A percentile compares a stretch with the other conserved stretches of the same genome.
Conservation (phyloP, 1,140 invertebrate genomes). For the Drosophila neocordata region DNA sequence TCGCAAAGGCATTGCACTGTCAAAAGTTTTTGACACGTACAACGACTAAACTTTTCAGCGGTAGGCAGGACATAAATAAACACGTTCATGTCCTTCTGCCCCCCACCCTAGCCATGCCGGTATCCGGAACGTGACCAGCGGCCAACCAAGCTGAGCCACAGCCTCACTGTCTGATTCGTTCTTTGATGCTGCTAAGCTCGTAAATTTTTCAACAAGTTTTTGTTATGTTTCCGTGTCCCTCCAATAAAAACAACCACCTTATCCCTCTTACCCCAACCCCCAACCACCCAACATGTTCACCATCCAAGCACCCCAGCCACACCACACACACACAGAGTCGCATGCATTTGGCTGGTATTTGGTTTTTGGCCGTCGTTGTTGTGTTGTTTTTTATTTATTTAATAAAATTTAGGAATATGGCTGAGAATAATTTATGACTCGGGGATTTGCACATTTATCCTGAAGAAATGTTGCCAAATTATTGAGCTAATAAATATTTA, state of each 20-base stretch:
- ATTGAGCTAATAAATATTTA: slow-evolving; percentile 69
- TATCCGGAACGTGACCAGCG: slow-evolving; percentile 54
- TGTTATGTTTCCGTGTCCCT: slow-evolving; percentile 62
- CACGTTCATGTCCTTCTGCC: slow-evolving; percentile 43
- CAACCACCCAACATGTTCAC: neutral
- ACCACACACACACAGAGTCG: neutral
- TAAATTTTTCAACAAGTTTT: slow-evolving; percentile 72
- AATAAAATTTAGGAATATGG: slow-evolving; percentile 55
- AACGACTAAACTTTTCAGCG: slow-evolving; percentile 64
- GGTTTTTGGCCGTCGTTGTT: slow-evolving; percentile 27
- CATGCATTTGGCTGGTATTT: slow-evolving; percentile 11
- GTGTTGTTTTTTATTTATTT: slow-evolving; percentile 57
- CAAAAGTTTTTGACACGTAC: slow-evolving; percentile 69
- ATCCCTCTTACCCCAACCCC: neutral
- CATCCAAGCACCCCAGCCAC: neutral
- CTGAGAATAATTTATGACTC: slow-evolving; percentile 58
- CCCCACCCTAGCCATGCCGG: neutral
- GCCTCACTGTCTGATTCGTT: slow-evolving; percentile 51
- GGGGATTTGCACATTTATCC: slow-evolving; percentile 61
- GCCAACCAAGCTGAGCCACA: slow-evolving; percentile 26
- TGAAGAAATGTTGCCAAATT: slow-evolving; percentile 65
- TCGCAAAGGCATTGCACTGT: slow-evolving; percentile 57
- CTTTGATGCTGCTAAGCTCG: slow-evolving; percentile 53
- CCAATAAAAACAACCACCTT: slow-evolving; percentile 15
- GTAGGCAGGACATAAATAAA: slow-evolving; percentile 64